phyloP scores from a whole-genome alignment of 2,113 vertebrate genomes.

The Oncorhynchus clarkii region DNA sequence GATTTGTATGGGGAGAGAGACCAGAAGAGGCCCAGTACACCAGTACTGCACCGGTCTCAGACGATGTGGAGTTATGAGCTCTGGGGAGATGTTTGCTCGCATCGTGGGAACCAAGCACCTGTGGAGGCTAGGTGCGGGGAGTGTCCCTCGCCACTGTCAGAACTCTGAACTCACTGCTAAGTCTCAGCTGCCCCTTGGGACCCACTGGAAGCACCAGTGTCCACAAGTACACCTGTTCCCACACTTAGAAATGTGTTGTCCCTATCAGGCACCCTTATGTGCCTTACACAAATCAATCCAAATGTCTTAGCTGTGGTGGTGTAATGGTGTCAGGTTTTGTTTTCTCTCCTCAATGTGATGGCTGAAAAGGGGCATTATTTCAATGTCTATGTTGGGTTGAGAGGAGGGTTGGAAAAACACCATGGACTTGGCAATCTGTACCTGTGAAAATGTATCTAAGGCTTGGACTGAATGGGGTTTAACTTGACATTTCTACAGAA shows the following conservation, averaged over 20 bases:
- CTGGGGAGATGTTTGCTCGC: neutral
- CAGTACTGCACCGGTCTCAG: constrained; percentile 76
- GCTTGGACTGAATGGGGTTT: constrained; percentile 24
- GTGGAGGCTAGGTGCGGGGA: constrained; percentile 30
- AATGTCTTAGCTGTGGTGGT: constrained; percentile 26
- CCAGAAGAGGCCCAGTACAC: constrained; percentile 74
- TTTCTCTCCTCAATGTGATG: constrained; percentile 47
- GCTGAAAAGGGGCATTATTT: neutral
- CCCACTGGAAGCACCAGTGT: neutral
- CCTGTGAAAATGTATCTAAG: constrained; percentile 30
- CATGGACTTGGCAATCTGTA: constrained; percentile 1
- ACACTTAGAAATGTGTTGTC: constrained; percentile 46
- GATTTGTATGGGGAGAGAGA: constrained; percentile 84
- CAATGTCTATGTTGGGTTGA: neutral
- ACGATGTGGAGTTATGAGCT: constrained; percentile 85
- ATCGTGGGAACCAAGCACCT: constrained; percentile 34
- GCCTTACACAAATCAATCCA: constrained; percentile 36
- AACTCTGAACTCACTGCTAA: neutral
- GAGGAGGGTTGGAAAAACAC: neutral
- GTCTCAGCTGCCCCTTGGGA: neutral
- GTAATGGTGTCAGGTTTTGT: constrained; percentile 13
- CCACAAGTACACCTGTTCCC: constrained; percentile 35
- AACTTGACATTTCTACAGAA: neutral
- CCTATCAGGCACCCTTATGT: constrained; percentile 26
- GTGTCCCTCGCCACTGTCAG: constrained; percentile 4